These are phyloP conservation scores for Willowsia nigromaculata DNA, from an alignment of 2,888 invertebrate species.

Conservation along the genomic window DNA sequence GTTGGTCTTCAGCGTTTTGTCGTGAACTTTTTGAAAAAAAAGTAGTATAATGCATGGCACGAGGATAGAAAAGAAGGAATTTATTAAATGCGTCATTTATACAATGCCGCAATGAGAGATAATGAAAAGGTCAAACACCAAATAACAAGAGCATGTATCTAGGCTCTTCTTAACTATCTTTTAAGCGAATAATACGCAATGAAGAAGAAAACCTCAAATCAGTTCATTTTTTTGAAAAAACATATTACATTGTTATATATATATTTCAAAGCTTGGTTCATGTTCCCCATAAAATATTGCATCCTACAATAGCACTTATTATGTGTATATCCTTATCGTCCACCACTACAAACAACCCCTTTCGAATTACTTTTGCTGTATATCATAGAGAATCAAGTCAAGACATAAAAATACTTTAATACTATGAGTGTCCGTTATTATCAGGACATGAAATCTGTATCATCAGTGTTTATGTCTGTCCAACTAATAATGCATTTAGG, in stretches of 20 bases:
- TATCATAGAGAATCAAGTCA: neutral
- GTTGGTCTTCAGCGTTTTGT: slow-evolving; percentile 31
- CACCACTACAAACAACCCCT: neutral
- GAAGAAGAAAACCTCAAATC: slow-evolving; percentile 3
- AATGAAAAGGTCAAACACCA: slow-evolving; percentile 68
- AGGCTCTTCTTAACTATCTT: neutral
- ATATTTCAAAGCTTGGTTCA: slow-evolving; percentile 16
- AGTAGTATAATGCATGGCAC: slow-evolving; percentile 44
- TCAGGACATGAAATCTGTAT: slow-evolving; percentile 60
- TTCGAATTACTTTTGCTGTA: slow-evolving; percentile 29
- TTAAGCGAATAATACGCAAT: neutral
- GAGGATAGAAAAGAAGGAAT: slow-evolving; percentile 52
- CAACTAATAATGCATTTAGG: neutral
- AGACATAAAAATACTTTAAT: slow-evolving; percentile 2
- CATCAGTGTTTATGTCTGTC: slow-evolving; percentile 33
- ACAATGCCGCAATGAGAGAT: slow-evolving; percentile 59
- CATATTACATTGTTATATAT: neutral
- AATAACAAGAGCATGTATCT: neutral
- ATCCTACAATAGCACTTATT: neutral
- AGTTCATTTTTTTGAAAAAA: neutral
- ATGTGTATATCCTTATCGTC: neutral
- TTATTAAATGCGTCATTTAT: slow-evolving; percentile 67
- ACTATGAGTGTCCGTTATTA: slow-evolving; percentile 43
- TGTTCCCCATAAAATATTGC: slow-evolving; percentile 55
- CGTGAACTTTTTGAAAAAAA: slow-evolving; percentile 47